Percentiles rank a stretch among this genome's conserved stretches.
Conservation (phyloP, 2,888 invertebrate species). For the Nebria salina region DNA sequence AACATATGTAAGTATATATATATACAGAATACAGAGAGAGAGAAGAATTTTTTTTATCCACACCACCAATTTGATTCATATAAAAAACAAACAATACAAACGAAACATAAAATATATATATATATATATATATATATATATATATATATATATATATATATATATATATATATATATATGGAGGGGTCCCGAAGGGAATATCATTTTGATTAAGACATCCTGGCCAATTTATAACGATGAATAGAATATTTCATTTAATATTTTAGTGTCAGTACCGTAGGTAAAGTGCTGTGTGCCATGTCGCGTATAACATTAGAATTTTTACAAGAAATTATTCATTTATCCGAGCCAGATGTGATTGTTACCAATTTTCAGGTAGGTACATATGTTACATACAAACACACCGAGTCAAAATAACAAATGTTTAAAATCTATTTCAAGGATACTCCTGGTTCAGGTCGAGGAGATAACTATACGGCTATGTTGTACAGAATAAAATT, state of each 20-base stretch:
- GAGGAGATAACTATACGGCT: slow-evolving; percentile 80
- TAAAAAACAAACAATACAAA: too few species aligned
- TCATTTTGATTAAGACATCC: slow-evolving; percentile 39
- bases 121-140: too few species aligned
- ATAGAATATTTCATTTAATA: slow-evolving; percentile 17
- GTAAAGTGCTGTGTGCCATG: background rate
- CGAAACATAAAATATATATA: too few species aligned
- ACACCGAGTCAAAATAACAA: too few species aligned
- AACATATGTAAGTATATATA: too few species aligned
- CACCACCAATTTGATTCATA: too few species aligned
- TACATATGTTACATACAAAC: background rate
- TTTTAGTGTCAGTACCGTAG: background rate
- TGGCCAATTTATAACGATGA: slow-evolving; percentile 13
- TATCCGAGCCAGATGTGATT: slow-evolving; percentile 27
- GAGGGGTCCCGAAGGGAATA: slow-evolving; percentile 16
- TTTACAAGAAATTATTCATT: slow-evolving; percentile 34
- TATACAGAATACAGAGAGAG: too few species aligned
- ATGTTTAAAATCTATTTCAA: slow-evolving; percentile 53
- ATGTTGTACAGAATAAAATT: slow-evolving; percentile 74
- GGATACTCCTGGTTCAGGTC: slow-evolving; percentile 75
- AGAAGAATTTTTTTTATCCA: too few species aligned
- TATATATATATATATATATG: background rate
- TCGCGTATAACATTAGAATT: slow-evolving; percentile 24
- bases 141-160: slow-evolving; percentile 16
- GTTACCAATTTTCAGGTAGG: slow-evolving; percentile 34